These are phyloP conservation scores for Nebria ingens DNA, from an alignment of 1,140 invertebrate species.

Conservation along the genomic window DNA sequence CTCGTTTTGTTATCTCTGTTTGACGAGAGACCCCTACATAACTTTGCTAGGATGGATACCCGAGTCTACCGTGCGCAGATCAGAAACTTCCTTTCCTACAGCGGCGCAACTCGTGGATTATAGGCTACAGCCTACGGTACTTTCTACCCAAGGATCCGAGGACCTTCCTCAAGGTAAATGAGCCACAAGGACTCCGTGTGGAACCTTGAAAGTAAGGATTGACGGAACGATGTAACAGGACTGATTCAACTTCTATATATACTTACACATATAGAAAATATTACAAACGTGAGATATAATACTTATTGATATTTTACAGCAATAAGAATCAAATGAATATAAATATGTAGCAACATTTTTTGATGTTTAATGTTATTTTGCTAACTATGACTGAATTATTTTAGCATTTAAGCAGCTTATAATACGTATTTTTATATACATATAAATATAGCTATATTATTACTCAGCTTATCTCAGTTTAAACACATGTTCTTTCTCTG, in stretches of 20 bases:
- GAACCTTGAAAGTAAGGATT: conserved; percentile 6
- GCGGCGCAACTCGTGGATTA: neutral
- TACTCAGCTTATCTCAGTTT: too few relatives aligned
- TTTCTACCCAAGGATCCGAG: conserved; percentile 16
- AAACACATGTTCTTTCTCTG: too few relatives aligned
- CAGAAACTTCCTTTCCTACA: conserved; percentile 9
- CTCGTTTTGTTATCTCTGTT: conserved; percentile 14
- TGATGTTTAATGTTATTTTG: too few relatives aligned
- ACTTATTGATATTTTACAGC: neutral
- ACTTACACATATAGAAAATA: neutral
- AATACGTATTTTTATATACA: too few relatives aligned
- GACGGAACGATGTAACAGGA: neutral
- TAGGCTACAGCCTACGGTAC: conserved; percentile 8
- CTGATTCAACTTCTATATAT: neutral
- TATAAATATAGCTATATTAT: too few relatives aligned
- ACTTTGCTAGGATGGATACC: conserved; percentile 16
- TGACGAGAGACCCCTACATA: neutral
- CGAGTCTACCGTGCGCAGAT: neutral
- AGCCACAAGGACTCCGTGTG: conserved; percentile 12
- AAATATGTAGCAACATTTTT: too few relatives aligned
- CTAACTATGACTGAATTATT: too few relatives aligned
- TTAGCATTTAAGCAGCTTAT: too few relatives aligned
- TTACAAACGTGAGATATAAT: neutral
- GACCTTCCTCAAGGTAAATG: conserved; percentile 16
- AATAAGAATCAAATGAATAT: too few relatives aligned